Evolutionary conservation across 1,140 invertebrate species (phyloP).

Genomic region (Rhopalosiphum maidis): DNA sequence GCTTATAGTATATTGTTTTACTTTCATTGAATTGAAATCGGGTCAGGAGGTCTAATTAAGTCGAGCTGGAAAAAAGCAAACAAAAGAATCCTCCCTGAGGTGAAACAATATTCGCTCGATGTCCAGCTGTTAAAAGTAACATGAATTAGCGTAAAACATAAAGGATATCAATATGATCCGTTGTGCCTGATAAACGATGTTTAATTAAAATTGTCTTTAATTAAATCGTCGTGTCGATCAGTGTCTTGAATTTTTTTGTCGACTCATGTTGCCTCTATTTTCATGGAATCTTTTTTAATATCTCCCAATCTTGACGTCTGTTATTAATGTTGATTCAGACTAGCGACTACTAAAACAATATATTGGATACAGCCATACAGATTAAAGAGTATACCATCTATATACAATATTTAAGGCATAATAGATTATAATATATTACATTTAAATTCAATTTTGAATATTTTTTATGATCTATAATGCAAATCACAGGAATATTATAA

Average conservation of each 20-base stretch:
- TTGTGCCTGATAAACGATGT: slow-evolving; percentile 51
- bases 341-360: slow-evolving; percentile 39
- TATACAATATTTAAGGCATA: background rate
- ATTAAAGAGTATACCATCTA: background rate
- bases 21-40: slow-evolving; percentile 33
- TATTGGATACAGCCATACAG: background rate
- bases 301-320: slow-evolving; percentile 43
- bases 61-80: slow-evolving; percentile 9
- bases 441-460: slow-evolving; percentile 21
- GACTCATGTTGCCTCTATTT: slow-evolving; percentile 34
- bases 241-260: slow-evolving; percentile 15
- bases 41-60: slow-evolving; percentile 40
- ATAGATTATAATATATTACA: background rate
- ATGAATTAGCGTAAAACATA: slow-evolving; percentile 49
- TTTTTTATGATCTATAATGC: background rate
- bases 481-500: background rate
- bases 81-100: slow-evolving; percentile 50
- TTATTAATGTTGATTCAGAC: slow-evolving; percentile 50
- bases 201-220: slow-evolving; percentile 58
- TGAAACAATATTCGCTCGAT: slow-evolving; percentile 55
- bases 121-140: slow-evolving; percentile 48
- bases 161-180: slow-evolving; percentile 46
- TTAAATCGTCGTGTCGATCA: slow-evolving; percentile 38
- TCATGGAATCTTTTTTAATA: slow-evolving; percentile 25
- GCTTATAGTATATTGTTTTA: slow-evolving; percentile 42